Evolutionary conservation across 2,113 vertebrate species (phyloP).

Genomic region (Struthio camelus): DNA sequence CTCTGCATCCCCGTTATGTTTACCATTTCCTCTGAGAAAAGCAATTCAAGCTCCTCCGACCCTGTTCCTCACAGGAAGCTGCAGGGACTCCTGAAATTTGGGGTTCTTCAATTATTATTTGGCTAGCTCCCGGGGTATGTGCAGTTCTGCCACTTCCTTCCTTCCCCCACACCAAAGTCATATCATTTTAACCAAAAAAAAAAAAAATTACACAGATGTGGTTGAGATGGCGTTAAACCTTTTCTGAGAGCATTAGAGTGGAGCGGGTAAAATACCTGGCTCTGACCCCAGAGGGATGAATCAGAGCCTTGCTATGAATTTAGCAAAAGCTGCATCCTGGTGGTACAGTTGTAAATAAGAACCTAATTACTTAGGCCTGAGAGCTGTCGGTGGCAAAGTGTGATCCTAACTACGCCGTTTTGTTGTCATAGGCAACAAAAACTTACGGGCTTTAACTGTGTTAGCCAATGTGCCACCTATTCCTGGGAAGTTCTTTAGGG

Average conservation of each 20-base stretch:
- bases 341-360: not conserved
- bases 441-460: not conserved
- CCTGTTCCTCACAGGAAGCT: not conserved
- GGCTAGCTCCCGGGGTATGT: not conserved
- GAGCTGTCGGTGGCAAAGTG: not conserved
- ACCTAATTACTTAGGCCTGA: not conserved
- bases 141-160: not conserved
- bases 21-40: slow-evolving; percentile 23
- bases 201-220: not conserved
- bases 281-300: not conserved
- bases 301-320: not conserved
- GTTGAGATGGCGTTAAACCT: not conserved
- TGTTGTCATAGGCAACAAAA: not conserved
- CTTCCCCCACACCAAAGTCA: not conserved
- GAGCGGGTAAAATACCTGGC: not conserved
- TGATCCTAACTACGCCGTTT: not conserved
- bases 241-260: not conserved
- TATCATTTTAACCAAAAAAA: too few relatives aligned
- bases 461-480: not conserved
- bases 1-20: not conserved
- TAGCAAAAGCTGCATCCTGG: not conserved
- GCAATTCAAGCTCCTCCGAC: not conserved
- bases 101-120: not conserved
- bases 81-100: not conserved
- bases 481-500: not conserved